Evolutionary conservation across 1,140 invertebrate genomes (phyloP).

Genomic region (Trachelipus rathkii): DNA sequence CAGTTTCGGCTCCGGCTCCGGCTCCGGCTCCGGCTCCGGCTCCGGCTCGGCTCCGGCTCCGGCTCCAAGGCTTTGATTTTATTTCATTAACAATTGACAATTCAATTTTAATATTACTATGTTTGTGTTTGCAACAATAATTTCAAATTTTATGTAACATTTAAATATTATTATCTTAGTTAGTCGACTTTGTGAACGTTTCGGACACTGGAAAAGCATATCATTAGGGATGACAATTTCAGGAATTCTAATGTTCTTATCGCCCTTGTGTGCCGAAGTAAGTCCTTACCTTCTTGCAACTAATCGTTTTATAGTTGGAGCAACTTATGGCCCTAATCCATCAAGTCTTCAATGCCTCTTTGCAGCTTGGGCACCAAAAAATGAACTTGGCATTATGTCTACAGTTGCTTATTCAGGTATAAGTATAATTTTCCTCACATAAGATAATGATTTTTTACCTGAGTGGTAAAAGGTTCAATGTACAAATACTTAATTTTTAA

Average conservation of each 20-base stretch:
- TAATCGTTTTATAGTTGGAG: not conserved
- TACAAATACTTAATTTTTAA: too few species aligned
- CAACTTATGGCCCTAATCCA: not conserved
- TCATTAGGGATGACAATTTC: not conserved
- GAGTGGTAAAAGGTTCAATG: too few species aligned
- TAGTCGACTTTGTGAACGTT: not conserved
- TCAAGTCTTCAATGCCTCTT: not conserved
- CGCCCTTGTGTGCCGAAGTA: not conserved
- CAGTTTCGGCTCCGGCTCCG: too few species aligned
- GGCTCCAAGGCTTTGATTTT: too few species aligned
- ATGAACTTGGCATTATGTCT: not conserved
- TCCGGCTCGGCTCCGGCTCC: too few species aligned
- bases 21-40: too few species aligned
- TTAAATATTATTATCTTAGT: not conserved
- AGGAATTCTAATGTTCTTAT: not conserved
- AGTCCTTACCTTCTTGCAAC: not conserved
- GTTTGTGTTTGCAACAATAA: too few species aligned
- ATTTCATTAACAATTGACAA: too few species aligned
- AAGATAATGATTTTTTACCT: too few species aligned
- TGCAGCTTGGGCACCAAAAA: not conserved
- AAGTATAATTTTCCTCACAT: too few species aligned
- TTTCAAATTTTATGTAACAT: too few species aligned
- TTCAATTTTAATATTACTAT: too few species aligned
- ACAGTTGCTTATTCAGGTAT: not conserved
- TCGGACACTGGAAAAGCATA: not conserved